A percentile compares a stretch with the other conserved stretches of the same genome.
Conservation (phyloP, 2,113 vertebrate genomes). For the Antennarius striatus region DNA sequence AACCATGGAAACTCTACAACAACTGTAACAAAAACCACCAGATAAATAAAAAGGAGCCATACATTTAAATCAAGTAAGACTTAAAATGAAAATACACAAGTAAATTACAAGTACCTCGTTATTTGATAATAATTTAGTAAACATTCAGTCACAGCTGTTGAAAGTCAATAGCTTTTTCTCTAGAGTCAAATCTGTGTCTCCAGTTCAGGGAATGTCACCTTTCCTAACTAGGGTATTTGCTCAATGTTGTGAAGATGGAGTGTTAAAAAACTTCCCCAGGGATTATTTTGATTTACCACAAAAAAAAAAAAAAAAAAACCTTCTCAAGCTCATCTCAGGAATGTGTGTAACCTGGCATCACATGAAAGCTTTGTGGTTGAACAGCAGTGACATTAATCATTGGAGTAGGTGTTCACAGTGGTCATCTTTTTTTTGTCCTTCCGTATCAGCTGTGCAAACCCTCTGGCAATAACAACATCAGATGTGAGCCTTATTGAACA, state of each 20-base stretch:
- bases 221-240: slow-evolving; percentile 20
- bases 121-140: no score
- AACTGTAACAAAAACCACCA: no score
- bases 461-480: slow-evolving; percentile 7
- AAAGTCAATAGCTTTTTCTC: not conserved
- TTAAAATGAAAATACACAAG: not conserved
- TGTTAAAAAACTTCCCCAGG: slow-evolving; percentile 27
- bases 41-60: no score
- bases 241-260: slow-evolving; percentile 24
- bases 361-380: slow-evolving; percentile 54
- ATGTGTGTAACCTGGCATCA: slow-evolving; percentile 61
- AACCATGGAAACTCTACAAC: no score
- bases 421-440: slow-evolving; percentile 33
- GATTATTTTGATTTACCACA: slow-evolving; percentile 36
- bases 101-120: not conserved
- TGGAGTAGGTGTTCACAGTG: slow-evolving; percentile 41
- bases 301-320: slow-evolving; percentile 34
- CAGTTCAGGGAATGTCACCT: slow-evolving; percentile 8
- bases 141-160: not conserved
- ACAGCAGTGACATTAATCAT: slow-evolving; percentile 53
- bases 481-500: slow-evolving; percentile 25
- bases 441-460: slow-evolving; percentile 37
- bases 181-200: not conserved
- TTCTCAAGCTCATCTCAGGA: slow-evolving; percentile 59
- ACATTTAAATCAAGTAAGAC: no score